Conservation (phyloP, 2,888 invertebrate genomes). For the Mesoligia furuncula region DNA sequence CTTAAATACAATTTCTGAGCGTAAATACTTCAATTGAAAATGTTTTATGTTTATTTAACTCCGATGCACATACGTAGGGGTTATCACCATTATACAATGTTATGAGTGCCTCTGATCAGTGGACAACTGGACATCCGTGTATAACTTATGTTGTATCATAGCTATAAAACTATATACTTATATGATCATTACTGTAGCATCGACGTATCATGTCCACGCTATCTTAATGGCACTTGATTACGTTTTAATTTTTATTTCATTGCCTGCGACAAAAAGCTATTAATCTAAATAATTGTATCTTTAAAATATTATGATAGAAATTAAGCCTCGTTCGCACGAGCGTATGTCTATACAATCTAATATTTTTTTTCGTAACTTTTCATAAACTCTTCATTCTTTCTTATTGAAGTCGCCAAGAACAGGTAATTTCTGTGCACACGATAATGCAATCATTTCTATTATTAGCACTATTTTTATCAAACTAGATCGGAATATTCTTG, state of each 20-base stretch:
- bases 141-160: background rate
- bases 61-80: constrained; percentile 14
- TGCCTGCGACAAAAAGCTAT: constrained; percentile 29
- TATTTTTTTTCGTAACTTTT: background rate
- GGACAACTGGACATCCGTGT: constrained; percentile 22
- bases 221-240: constrained; percentile 53
- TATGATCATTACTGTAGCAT: constrained; percentile 30
- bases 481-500: constrained; percentile 22
- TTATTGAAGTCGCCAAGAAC: background rate
- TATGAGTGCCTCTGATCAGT: constrained; percentile 21
- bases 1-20: background rate
- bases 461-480: constrained; percentile 20
- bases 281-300: constrained; percentile 28
- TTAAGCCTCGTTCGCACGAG: constrained; percentile 1
- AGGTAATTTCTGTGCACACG: background rate
- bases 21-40: background rate
- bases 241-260: constrained; percentile 50
- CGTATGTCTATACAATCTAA: background rate
- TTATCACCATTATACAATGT: constrained; percentile 37
- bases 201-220: constrained; percentile 20
- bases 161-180: constrained; percentile 28
- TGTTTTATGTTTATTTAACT: constrained; percentile 34
- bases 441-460: constrained; percentile 24
- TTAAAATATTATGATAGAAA: background rate
- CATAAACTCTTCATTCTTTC: background rate